Percentiles rank a stretch among this genome's conserved stretches.
Evolutionary conservation across 2,113 vertebrate species (phyloP).

Genomic region (Seriola aureovittata): DNA sequence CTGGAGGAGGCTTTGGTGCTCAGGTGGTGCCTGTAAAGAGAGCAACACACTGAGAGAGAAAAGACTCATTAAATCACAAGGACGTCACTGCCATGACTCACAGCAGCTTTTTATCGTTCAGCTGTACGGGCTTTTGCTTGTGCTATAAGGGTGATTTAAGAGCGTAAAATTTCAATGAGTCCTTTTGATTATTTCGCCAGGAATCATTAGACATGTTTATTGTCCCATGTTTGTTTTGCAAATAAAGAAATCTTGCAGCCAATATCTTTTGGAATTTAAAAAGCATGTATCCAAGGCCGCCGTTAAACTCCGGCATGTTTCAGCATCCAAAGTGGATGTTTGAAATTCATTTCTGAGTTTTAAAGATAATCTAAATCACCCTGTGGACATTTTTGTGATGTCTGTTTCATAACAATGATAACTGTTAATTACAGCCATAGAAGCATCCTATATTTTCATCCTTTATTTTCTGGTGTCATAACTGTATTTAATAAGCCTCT

Average conservation of each 20-base stretch:
- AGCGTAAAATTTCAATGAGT: not conserved
- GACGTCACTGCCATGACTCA: conserved; percentile 42
- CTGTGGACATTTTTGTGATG: not conserved
- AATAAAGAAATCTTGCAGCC: not conserved
- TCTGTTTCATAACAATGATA: not conserved
- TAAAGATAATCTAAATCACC: not conserved
- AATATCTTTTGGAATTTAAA: not conserved
- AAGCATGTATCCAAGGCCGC: not conserved
- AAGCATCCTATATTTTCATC: not conserved
- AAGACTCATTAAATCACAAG: conserved; percentile 65
- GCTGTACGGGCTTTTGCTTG: not conserved
- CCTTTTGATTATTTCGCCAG: conserved; percentile 13
- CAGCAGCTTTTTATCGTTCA: conserved; percentile 18
- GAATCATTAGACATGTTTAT: conserved; percentile 3
- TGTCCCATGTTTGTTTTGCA: not conserved
- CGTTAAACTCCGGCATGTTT: not conserved
- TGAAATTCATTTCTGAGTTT: not conserved
- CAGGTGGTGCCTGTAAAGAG: conserved; percentile 70
- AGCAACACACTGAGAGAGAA: conserved; percentile 60
- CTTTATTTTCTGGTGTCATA: not conserved
- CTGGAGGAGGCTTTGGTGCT: conserved; percentile 52
- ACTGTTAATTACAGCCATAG: not conserved
- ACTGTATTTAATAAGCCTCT: not conserved
- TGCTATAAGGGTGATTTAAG: conserved; percentile 12
- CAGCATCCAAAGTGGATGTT: not conserved